A percentile compares a stretch with the other conserved stretches of the same genome.
These are phyloP conservation scores for Muricea muricata DNA, from an alignment of 92 coral and sea anemone genomes.

Conservation along the genomic window DNA sequence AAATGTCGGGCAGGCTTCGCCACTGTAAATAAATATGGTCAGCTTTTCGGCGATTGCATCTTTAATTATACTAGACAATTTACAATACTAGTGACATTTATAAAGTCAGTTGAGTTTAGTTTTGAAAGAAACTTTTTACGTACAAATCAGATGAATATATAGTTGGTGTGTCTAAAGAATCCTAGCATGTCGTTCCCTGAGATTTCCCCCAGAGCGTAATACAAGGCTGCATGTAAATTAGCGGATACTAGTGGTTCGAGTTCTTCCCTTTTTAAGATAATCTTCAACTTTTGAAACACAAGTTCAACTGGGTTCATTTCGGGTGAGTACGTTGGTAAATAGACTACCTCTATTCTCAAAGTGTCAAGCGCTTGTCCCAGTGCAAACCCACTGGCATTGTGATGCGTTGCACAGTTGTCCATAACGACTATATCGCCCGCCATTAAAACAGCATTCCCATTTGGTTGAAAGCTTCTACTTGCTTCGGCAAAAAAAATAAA, in stretches of 20 bases:
- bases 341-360: conserved; percentile 46
- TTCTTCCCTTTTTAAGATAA: conserved; percentile 34
- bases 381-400: conserved; percentile 47
- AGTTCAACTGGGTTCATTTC: too few relatives aligned
- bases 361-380: conserved; percentile 42
- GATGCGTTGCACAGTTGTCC: conserved; percentile 64
- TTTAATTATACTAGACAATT: too few relatives aligned
- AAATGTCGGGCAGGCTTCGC: too few relatives aligned
- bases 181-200: conserved; percentile 30
- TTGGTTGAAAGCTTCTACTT: conserved; percentile 20
- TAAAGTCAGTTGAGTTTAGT: too few relatives aligned
- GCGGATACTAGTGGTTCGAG: conserved; percentile 19
- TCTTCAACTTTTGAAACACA: too few relatives aligned
- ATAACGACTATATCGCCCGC: conserved; percentile 60
- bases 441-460: conserved; percentile 50
- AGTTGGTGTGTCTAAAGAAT: too few relatives aligned
- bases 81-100: too few relatives aligned
- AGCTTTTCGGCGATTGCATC: too few relatives aligned
- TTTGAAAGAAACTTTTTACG: too few relatives aligned
- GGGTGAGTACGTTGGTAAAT: too few relatives aligned
- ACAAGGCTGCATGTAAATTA: conserved; percentile 46
- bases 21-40: too few relatives aligned
- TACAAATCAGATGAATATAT: too few relatives aligned
- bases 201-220: conserved; percentile 34
- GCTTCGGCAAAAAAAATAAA: conserved; percentile 60